Evolutionary conservation across 92 coral and sea anemone species (phyloP).

Genomic region (Ricordea florida): DNA sequence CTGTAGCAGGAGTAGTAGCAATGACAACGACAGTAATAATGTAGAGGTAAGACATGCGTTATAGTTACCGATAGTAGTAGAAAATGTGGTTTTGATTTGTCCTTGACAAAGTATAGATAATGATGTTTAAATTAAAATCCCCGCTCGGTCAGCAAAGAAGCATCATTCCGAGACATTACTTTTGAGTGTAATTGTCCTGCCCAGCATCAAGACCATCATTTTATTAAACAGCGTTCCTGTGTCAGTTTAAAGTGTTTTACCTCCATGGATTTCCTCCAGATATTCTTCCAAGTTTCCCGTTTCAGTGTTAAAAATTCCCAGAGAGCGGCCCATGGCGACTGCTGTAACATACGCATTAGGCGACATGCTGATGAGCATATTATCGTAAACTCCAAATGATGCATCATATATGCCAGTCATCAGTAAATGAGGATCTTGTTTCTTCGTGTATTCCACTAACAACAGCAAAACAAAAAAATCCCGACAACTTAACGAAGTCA

Average conservation of each 20-base stretch:
- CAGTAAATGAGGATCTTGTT: conserved; percentile 87
- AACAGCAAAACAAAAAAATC: neutral
- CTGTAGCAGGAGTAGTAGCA: no score
- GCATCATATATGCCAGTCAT: conserved; percentile 95
- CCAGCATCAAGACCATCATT: no score
- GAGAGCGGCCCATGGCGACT: conserved; percentile 88
- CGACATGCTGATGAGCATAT: conserved; percentile 95
- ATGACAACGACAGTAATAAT: no score
- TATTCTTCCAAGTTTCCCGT: conserved; percentile 85
- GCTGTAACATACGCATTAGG: conserved; percentile 98
- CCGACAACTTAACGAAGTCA: no score
- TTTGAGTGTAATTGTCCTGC: neutral
- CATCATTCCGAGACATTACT: neutral
- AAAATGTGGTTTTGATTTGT: no score
- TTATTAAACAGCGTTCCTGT: no score
- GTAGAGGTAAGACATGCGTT: no score
- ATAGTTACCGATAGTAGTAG: no score
- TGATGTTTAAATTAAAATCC: no score
- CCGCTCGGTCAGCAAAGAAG: no score
- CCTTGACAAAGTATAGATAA: no score
- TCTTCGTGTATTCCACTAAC: conserved; percentile 91
- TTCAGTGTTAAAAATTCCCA: conserved; percentile 89
- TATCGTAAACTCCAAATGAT: conserved; percentile 78
- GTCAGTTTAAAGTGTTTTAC: no score
- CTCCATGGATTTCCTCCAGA: conserved; percentile 91